Evolutionary conservation across 2,888 invertebrate genomes (phyloP), one percentile per base, ranked within the genome.

Genomic region (Parelbella ahira): DNA sequence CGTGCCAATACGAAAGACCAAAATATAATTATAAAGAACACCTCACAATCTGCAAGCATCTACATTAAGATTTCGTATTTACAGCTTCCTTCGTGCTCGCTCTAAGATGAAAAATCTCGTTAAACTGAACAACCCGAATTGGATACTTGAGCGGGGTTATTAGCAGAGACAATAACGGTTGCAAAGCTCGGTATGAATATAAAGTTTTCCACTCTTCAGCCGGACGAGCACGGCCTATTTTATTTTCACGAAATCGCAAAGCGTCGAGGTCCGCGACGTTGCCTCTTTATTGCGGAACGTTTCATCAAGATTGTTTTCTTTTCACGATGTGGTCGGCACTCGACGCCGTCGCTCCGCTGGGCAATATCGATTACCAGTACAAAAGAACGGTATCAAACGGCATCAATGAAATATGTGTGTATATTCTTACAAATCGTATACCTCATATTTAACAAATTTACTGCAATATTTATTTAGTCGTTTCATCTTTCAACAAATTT

Each of bases 251-350:
- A 54, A 56, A 58, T 54, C 55, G 59, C 48, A 52, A 61, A 60
- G 57, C 57, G 61, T 47, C 62, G 62, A 59, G 61, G 62, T 58
- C 60, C 47, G 49, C 60, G 63, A 66, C 68, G 59, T 68, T 68
- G 58, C 54, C 63, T 59, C 67, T 79, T 75, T 78, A 77, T 69
- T 67, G 72, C 65, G 51, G 58, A 70, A 72, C 71, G 66, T 82
- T 78, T 70, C 73, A 80, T 79, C 75, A 74, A 80, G 79, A 79
- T 80, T 77, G 76, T 77, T 76, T 73, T 70, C 71, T 71, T 68
- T 75, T 65, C 66, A 68, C 65, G 66, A 55, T 63, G 61, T 55
- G 65, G 37, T 28, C 20, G 37, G 9, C 37, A 28, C 67, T 64
- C 63, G 66, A 68, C 64, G 53, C 56, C 59, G 51, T 50, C 54